Evolutionary conservation across 1,140 invertebrate species (phyloP).

Genomic region (Lordiphosa mommai): DNA sequence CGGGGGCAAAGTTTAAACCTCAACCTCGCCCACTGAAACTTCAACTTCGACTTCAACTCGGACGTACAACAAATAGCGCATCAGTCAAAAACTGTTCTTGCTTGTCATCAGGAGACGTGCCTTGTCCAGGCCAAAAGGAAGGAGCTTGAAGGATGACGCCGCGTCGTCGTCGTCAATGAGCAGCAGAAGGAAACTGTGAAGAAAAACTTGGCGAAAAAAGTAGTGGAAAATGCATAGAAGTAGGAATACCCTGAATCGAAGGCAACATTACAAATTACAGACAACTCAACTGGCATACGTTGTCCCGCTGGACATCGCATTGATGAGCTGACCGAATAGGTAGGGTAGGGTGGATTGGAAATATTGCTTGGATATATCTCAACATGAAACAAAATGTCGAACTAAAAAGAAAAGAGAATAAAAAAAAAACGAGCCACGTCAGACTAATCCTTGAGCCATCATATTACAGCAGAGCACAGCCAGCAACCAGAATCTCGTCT

Average conservation of each 20-base stretch:
- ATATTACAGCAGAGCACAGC: constrained; percentile 59
- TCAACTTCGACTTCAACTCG: constrained; percentile 12
- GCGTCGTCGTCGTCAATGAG: background rate
- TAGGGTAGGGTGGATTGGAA: background rate
- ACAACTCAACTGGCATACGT: too few species aligned
- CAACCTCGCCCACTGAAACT: constrained; percentile 47
- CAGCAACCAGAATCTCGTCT: constrained; percentile 23
- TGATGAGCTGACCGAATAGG: constrained; percentile 23
- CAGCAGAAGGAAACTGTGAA: constrained; percentile 2
- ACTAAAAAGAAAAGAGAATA: constrained; percentile 50
- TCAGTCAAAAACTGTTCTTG: constrained; percentile 74
- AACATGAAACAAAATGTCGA: constrained; percentile 68
- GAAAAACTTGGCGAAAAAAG: constrained; percentile 2
- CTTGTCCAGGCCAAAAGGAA: constrained; percentile 39
- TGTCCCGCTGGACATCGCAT: constrained; percentile 26
- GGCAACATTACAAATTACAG: background rate
- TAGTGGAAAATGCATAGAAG: background rate
- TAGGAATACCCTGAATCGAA: background rate
- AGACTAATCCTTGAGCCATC: constrained; percentile 74
- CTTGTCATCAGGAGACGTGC: constrained; percentile 67
- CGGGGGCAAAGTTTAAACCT: constrained; percentile 45
- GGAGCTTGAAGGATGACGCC: background rate
- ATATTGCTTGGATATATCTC: constrained; percentile 15
- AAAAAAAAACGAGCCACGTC: constrained; percentile 45
- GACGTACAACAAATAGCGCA: constrained; percentile 61